Evolutionary conservation across 2,797 vertebrate species (phyloP).

Genomic region (Peromyscus eremicus): DNA sequence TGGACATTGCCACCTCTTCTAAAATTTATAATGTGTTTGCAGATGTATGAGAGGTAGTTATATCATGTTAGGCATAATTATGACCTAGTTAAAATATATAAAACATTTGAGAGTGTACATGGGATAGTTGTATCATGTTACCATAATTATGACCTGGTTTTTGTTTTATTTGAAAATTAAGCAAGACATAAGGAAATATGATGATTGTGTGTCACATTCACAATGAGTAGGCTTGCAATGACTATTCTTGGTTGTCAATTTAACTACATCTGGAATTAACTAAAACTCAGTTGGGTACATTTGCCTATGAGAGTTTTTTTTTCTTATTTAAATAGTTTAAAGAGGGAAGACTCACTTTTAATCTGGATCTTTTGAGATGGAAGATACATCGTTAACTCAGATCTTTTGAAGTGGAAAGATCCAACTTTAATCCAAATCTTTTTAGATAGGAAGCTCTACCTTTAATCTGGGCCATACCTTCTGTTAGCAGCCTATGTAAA

Average conservation of each 20-base stretch:
- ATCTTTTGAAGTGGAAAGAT: background rate
- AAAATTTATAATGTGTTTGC: background rate
- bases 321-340: background rate
- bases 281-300: background rate
- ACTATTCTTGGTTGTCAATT: background rate
- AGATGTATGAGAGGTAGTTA: background rate
- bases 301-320: background rate
- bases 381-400: background rate
- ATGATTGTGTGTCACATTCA: background rate
- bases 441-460: background rate
- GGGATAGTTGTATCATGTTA: background rate
- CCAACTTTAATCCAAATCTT: background rate
- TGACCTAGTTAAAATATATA: background rate
- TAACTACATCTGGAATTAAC: background rate
- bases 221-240: background rate
- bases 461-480: background rate
- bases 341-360: background rate
- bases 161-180: background rate
- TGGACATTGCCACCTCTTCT: background rate
- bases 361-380: background rate
- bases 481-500: background rate
- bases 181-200: no score
- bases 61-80: background rate
- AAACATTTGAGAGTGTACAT: background rate
- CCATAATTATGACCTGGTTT: background rate